Evolutionary conservation across 2,113 vertebrate genomes (phyloP).

Genomic region (Bufo bufo): DNA sequence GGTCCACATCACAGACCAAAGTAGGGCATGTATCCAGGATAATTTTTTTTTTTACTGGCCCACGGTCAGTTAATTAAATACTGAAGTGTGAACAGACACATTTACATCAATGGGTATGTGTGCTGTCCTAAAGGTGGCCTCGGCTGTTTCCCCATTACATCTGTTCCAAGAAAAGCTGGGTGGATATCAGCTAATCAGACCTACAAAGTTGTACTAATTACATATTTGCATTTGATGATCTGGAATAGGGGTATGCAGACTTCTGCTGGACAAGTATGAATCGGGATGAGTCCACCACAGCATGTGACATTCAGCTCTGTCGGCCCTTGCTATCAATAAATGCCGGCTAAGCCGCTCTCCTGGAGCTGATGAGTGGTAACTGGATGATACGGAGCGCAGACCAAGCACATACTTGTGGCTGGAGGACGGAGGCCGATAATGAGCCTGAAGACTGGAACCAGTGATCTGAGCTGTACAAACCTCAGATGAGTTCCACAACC

Average conservation of each 20-base stretch:
- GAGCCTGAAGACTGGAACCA: background rate
- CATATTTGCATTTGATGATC: background rate
- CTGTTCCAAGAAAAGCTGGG: background rate
- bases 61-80: too few relatives aligned
- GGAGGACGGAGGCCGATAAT: background rate
- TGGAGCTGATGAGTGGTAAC: background rate
- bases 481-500: background rate
- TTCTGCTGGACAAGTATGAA: background rate
- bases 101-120: too few relatives aligned
- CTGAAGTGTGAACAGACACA: too few relatives aligned
- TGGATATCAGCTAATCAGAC: background rate
- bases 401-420: slow-evolving; percentile 4
- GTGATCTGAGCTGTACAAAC: background rate
- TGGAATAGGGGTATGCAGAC: background rate
- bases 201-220: too few relatives aligned
- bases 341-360: background rate
- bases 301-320: background rate
- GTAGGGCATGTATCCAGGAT: too few relatives aligned
- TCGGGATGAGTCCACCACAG: background rate
- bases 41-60: too few relatives aligned
- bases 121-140: background rate
- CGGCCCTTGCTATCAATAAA: background rate
- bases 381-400: background rate
- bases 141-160: background rate
- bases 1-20: too few relatives aligned